Percentiles rank a stretch among this genome's conserved stretches.
These are phyloP conservation scores for Glandiceps talaboti DNA, from an alignment of 53 echinoderm and acorn worm genomes.

Conservation along the genomic window DNA sequence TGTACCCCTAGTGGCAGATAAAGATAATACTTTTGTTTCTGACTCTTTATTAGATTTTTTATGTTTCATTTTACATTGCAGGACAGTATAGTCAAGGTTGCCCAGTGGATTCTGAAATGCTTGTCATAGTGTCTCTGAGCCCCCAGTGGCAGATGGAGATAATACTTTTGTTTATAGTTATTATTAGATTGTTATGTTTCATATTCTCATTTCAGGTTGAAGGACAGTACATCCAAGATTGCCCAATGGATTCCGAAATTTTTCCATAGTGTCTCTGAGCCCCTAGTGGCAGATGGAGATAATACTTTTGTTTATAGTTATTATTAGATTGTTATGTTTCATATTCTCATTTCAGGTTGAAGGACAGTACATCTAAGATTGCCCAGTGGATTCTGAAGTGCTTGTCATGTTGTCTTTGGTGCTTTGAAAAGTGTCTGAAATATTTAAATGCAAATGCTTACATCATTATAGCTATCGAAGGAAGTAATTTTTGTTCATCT, in stretches of 20 bases:
- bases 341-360: conserved; percentile 41
- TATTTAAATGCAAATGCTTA: conserved; percentile 93
- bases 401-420: conserved; percentile 87
- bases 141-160: too few species aligned
- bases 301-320: background rate
- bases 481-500: conserved; percentile 80
- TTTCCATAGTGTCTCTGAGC: too few species aligned
- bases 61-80: too few species aligned
- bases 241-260: too few species aligned
- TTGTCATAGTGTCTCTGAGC: too few species aligned
- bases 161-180: background rate
- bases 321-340: background rate
- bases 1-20: too few species aligned
- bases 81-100: too few species aligned
- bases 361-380: conserved; percentile 40
- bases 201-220: too few species aligned
- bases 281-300: too few species aligned
- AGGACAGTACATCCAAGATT: too few species aligned
- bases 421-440: conserved; percentile 89
- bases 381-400: conserved; percentile 64
- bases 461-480: conserved; percentile 91
- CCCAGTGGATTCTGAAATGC: too few species aligned
- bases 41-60: background rate
- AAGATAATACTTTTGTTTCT: background rate
- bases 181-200: background rate